Percentiles rank a stretch among this genome's conserved stretches.
phyloP scores from a whole-genome alignment of 2,888 invertebrate genomes.

The Gymnoscelis rufifasciata region DNA sequence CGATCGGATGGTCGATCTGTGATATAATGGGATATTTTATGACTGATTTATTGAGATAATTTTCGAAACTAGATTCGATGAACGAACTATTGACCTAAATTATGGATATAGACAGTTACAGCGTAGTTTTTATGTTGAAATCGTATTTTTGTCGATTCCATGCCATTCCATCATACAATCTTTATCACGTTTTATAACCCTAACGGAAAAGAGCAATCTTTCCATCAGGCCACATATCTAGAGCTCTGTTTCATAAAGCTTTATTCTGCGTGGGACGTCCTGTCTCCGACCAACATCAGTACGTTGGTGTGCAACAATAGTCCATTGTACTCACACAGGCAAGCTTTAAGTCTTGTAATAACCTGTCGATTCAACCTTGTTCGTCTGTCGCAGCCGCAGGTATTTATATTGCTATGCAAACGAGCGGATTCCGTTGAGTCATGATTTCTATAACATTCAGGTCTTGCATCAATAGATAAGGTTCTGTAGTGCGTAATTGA shows the following conservation, averaged over 20 bases:
- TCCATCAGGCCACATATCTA: not conserved
- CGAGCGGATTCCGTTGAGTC: slow-evolving; percentile 56
- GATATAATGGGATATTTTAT: too few relatives aligned
- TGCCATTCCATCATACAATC: too few relatives aligned
- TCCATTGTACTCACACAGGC: slow-evolving; percentile 38
- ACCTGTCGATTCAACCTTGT: slow-evolving; percentile 67
- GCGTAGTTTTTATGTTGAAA: too few relatives aligned
- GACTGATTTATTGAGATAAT: too few relatives aligned
- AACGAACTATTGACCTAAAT: too few relatives aligned
- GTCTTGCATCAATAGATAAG: not conserved
- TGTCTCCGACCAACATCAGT: slow-evolving; percentile 32
- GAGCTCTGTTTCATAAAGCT: slow-evolving; percentile 6
- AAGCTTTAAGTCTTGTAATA: slow-evolving; percentile 53
- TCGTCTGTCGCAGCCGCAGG: slow-evolving; percentile 54
- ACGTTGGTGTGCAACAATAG: slow-evolving; percentile 30
- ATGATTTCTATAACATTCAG: slow-evolving; percentile 25
- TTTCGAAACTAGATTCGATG: too few relatives aligned
- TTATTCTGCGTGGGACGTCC: slow-evolving; percentile 34
- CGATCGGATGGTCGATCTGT: too few relatives aligned
- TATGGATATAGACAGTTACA: too few relatives aligned
- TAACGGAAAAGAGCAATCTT: not conserved
- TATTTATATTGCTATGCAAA: slow-evolving; percentile 53
- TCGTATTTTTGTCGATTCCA: too few relatives aligned
- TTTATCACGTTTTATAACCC: too few relatives aligned
- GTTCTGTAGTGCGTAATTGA: not conserved